Conservation (phyloP, 2,113 vertebrate genomes). For the Phylloscopus whistleri region DNA sequence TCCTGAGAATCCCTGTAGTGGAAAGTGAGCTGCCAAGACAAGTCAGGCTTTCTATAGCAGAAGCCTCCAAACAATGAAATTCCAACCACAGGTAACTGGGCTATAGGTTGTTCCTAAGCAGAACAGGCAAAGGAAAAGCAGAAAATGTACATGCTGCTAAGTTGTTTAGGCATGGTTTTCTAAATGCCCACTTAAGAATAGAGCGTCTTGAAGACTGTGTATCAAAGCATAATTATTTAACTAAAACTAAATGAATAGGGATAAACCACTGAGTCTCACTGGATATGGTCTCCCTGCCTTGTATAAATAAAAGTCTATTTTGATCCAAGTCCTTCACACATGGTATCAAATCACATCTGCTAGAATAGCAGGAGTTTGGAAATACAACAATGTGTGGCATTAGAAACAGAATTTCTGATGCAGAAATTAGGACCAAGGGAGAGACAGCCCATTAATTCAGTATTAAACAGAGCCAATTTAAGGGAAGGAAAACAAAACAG, state of each 20-base stretch:
- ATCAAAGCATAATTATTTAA: background rate
- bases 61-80: background rate
- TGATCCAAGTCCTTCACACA: conserved; percentile 46
- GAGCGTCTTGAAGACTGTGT: background rate
- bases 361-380: conserved; percentile 23
- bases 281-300: background rate
- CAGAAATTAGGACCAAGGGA: conserved; percentile 40
- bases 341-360: conserved; percentile 1
- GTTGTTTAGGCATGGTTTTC: background rate
- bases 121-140: background rate
- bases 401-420: conserved; percentile 34
- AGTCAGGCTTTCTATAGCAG: background rate
- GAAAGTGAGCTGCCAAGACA: background rate
- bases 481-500: conserved; percentile 10
- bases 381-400: background rate
- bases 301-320: background rate
- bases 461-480: background rate
- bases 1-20: background rate
- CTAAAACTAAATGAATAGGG: background rate
- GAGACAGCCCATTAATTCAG: conserved; percentile 44
- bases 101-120: background rate
- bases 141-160: background rate
- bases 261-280: background rate
- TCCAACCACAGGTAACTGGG: background rate
- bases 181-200: background rate